Percentiles rank a stretch among this genome's conserved stretches.
Evolutionary conservation across 1,140 invertebrate genomes (phyloP).

Genomic region (Stratiolaelaps scimitus): DNA sequence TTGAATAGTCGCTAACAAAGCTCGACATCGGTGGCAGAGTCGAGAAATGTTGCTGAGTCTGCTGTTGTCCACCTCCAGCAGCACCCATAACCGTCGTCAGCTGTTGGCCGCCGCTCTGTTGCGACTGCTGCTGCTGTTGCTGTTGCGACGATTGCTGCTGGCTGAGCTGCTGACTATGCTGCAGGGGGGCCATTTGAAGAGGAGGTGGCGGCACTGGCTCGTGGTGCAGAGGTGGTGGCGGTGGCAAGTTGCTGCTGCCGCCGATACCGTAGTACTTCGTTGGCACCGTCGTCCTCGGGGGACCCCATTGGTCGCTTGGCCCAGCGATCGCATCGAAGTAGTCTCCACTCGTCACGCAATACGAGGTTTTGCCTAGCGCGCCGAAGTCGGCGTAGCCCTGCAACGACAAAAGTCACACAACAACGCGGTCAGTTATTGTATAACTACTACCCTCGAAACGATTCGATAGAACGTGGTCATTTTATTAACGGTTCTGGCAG

Average conservation of each 20-base stretch:
- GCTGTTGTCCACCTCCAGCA: not conserved
- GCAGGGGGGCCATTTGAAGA: too few relatives aligned
- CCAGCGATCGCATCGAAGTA: conserved; percentile 4
- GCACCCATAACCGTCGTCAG: too few relatives aligned
- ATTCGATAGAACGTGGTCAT: too few relatives aligned
- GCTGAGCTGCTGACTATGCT: too few relatives aligned
- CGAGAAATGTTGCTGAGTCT: conserved; percentile 15
- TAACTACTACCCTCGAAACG: too few relatives aligned
- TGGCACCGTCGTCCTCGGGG: not conserved
- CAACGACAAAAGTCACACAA: conserved; percentile 6
- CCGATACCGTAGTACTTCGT: conserved; percentile 6
- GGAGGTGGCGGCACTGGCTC: not conserved
- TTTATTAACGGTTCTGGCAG: not conserved
- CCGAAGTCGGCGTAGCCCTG: conserved; percentile 23
- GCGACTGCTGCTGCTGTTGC: too few relatives aligned
- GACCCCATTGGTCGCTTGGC: conserved; percentile 4
- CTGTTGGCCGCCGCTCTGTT: too few relatives aligned
- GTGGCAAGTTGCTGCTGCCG: not conserved
- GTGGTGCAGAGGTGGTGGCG: conserved; percentile 13
- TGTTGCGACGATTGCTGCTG: too few relatives aligned
- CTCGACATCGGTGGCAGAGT: conserved; percentile 14
- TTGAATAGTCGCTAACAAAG: conserved; percentile 3
- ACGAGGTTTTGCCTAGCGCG: not conserved
- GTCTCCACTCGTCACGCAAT: not conserved
- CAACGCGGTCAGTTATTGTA: too few relatives aligned